Evolutionary conservation across 2,797 vertebrate genomes (phyloP).

Genomic region (Scarus forsteni): DNA sequence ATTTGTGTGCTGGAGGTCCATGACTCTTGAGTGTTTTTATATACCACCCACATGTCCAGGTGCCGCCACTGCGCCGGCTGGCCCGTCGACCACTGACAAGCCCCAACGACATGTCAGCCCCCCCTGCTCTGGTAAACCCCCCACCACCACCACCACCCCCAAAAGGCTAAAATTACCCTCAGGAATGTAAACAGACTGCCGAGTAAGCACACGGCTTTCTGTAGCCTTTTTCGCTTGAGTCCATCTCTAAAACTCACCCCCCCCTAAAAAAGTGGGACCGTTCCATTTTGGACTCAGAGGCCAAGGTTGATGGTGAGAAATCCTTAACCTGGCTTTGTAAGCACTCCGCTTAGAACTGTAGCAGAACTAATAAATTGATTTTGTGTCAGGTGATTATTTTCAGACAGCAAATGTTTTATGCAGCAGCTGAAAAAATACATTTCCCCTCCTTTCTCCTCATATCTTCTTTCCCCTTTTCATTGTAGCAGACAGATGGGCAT

Average conservation of each 20-base stretch:
- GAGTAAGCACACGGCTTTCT: constrained; percentile 82
- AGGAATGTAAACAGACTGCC: constrained; percentile 87
- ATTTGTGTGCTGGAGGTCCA: constrained; percentile 45
- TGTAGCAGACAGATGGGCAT: constrained; percentile 69
- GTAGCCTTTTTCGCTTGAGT: constrained; percentile 58
- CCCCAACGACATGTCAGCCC: constrained; percentile 73
- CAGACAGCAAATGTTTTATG: constrained; percentile 20
- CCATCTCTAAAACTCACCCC: constrained; percentile 54
- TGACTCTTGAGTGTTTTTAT: constrained; percentile 46
- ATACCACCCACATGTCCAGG: constrained; percentile 80
- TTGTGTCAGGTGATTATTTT: constrained; percentile 7
- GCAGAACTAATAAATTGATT: constrained; percentile 1
- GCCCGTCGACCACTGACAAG: constrained; percentile 76
- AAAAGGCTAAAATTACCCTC: constrained; percentile 84
- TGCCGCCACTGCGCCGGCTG: constrained; percentile 70
- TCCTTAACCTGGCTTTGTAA: constrained; percentile 20
- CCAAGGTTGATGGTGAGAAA: constrained; percentile 52
- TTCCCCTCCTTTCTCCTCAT: constrained; percentile 21
- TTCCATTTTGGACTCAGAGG: constrained; percentile 66
- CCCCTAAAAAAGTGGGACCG: constrained; percentile 54
- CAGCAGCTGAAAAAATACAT: constrained; percentile 32
- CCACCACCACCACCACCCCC: no score
- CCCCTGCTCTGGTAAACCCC: constrained; percentile 50
- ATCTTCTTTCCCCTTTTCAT: constrained; percentile 47
- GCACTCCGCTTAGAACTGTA: constrained; percentile 10